Percentiles rank a stretch among this genome's conserved stretches.
These are phyloP conservation scores for Labeo calbasu DNA, from an alignment of 2,797 vertebrate species.

Conservation along the genomic window DNA sequence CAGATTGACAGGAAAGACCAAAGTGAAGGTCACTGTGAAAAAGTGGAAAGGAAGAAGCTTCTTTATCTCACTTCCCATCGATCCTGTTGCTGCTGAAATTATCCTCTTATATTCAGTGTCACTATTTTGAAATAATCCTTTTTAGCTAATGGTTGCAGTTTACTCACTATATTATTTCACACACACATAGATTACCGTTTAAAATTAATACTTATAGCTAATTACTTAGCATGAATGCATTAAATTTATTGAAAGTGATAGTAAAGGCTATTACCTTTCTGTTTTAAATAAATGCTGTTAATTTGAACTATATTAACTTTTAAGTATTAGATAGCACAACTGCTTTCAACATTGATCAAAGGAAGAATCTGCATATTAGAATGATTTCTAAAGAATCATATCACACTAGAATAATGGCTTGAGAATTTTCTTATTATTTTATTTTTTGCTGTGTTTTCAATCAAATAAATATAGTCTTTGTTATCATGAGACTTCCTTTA, in stretches of 20 bases:
- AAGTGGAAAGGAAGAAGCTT: slow-evolving; percentile 40
- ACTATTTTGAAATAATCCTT: not conserved
- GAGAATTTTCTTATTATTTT: not conserved
- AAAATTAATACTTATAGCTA: not conserved
- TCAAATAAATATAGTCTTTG: not conserved
- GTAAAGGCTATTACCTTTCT: not conserved
- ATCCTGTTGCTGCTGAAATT: slow-evolving; percentile 27
- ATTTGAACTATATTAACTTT: not conserved
- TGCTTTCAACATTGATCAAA: too few species aligned
- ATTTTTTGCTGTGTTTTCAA: not conserved
- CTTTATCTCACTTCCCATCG: slow-evolving; percentile 35
- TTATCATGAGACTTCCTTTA: not conserved
- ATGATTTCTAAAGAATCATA: not conserved
- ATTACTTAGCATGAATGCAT: not conserved
- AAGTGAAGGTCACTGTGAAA: slow-evolving; percentile 68
- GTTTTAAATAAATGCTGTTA: not conserved
- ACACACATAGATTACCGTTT: not conserved
- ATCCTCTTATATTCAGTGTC: slow-evolving; percentile 41
- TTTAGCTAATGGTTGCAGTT: not conserved
- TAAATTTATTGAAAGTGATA: not conserved
- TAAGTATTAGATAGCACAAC: too few species aligned
- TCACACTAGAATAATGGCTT: not conserved
- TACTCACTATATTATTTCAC: not conserved
- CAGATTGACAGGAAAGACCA: slow-evolving; percentile 66
- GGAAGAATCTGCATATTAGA: not conserved